phyloP scores from a whole-genome alignment of 2,113 vertebrate species.

The Oxygymnocypris stewartii region DNA sequence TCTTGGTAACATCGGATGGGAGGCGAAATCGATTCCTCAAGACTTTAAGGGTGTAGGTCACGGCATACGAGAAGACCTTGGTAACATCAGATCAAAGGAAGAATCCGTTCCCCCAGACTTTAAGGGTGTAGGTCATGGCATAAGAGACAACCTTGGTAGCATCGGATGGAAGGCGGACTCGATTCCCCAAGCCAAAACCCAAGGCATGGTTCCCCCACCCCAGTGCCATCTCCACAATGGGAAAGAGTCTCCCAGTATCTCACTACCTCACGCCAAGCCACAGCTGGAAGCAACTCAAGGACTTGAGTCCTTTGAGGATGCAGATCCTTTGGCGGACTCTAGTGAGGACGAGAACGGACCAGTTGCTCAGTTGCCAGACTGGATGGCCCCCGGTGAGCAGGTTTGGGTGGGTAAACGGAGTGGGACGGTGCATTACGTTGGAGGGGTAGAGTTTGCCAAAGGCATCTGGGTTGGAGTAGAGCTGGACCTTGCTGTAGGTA shows the following conservation, averaged over 20 bases:
- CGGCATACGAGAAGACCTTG: slow-evolving; percentile 69
- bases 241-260: slow-evolving; percentile 40
- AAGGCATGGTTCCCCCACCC: slow-evolving; percentile 14
- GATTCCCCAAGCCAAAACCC: not conserved
- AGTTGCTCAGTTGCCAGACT: slow-evolving; percentile 74
- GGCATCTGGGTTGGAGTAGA: slow-evolving; percentile 84
- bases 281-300: not conserved
- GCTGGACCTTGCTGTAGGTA: slow-evolving; percentile 81
- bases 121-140: too few relatives aligned
- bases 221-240: slow-evolving; percentile 58
- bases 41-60: slow-evolving; percentile 93
- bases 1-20: slow-evolving; percentile 69
- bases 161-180: not conserved
- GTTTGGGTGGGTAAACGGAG: slow-evolving; percentile 81
- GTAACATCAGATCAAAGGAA: slow-evolving; percentile 47
- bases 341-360: slow-evolving; percentile 73
- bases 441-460: slow-evolving; percentile 83
- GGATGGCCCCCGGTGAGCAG: slow-evolving; percentile 77
- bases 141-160: too few relatives aligned
- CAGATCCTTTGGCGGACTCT: slow-evolving; percentile 42
- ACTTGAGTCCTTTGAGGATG: slow-evolving; percentile 64
- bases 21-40: slow-evolving; percentile 16
- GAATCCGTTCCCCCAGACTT: not conserved
- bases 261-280: not conserved
- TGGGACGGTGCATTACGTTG: slow-evolving; percentile 78